Conservation (phyloP, 2,888 invertebrate genomes). For the Drosophila stalkeri region DNA sequence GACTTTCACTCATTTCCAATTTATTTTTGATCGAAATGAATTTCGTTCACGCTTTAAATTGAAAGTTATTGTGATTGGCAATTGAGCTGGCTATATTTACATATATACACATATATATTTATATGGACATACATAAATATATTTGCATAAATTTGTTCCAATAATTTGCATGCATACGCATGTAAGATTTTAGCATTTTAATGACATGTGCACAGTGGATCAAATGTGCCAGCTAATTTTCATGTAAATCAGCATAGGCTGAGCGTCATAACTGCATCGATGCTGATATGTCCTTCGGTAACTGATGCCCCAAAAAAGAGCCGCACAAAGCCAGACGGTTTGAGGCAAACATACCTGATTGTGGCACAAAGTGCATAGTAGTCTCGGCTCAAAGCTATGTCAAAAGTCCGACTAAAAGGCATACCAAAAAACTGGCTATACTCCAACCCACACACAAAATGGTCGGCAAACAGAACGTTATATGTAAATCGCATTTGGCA, state of each 20-base stretch:
- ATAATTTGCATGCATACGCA: constrained; percentile 61
- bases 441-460: too few relatives aligned
- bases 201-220: constrained; percentile 43
- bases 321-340: background rate
- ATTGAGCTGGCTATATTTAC: background rate
- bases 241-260: constrained; percentile 64
- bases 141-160: constrained; percentile 60
- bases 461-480: constrained; percentile 57
- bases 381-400: constrained; percentile 30
- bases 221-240: constrained; percentile 55
- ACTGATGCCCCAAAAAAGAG: background rate
- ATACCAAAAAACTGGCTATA: constrained; percentile 49
- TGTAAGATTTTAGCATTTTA: constrained; percentile 76
- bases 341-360: constrained; percentile 49
- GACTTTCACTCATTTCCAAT: constrained; percentile 38
- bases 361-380: constrained; percentile 44
- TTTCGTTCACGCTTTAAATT: constrained; percentile 27
- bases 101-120: background rate
- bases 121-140: background rate
- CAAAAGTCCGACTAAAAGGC: constrained; percentile 56
- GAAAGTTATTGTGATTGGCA: constrained; percentile 30
- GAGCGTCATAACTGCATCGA: constrained; percentile 43
- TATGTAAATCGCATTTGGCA: constrained; percentile 79
- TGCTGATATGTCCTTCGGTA: constrained; percentile 1
- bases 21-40: constrained; percentile 28